Evolutionary conservation across 2,113 vertebrate species (phyloP), one percentile per base, ranked within the genome.

Genomic region (Dolichallabes microphthalmus): DNA sequence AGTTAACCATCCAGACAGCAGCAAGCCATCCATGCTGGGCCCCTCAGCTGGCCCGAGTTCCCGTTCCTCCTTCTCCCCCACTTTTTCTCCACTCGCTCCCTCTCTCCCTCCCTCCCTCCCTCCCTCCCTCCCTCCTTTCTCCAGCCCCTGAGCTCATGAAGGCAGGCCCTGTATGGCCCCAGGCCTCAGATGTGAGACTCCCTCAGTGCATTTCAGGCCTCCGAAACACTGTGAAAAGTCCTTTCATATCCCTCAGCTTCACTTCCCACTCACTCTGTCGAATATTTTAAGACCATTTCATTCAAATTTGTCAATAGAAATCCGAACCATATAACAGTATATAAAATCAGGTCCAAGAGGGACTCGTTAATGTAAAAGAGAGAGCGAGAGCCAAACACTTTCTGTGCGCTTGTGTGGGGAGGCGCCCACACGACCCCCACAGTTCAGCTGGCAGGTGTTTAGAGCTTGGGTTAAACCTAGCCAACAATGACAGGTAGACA

Each of bases 271-370:
- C 57, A 45, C 82, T 73, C 85, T 85, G 76, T 88, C 55, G 83
- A 85, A 88, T 88, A 88, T 87, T 87, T 88, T 85, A 79, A 86
- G 66, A 76, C 85, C 82, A 84, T 87, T 87, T 88, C 74, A 82
- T 88, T 88, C 85, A 84, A 88, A 88, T 88, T 88, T 88, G 88
- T 88, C 85, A 80, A 82, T 88, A 83, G 85, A 87, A 88, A 85
- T 87, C 79, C 80, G 45, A 87, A 87, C 88, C 88, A 87, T 89
- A 87, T 88, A 89, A 89, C 88, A 87, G 88, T 86, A 87, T 87
- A 89, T 87, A 89, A 87, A 89, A 87, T 74, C 82, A 58, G 85
- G 74, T 87, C 81, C 88, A 78, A 66, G 85, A 82, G 88, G 88
- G 88, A 89, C 79, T 87, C 76, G 85, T 87, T 89, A 85, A 85